Conservation (phyloP, 2,797 vertebrate species). For the Thamnophis elegans region DNA sequence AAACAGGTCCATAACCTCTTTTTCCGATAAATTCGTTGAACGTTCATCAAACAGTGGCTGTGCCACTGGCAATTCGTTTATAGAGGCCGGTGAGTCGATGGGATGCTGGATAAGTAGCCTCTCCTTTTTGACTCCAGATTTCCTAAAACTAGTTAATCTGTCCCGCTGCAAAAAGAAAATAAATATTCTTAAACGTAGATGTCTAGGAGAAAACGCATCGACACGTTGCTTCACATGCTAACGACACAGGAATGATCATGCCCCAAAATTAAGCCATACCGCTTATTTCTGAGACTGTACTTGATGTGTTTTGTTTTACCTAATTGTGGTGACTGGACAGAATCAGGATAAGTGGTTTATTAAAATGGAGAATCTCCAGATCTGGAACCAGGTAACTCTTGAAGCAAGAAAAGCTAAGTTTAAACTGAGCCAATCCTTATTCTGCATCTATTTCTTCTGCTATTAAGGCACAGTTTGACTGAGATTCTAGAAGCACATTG, state of each 20-base stretch:
- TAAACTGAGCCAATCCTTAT: not conserved
- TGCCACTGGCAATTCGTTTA: constrained; percentile 84
- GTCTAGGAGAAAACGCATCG: not conserved
- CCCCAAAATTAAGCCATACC: constrained; percentile 65
- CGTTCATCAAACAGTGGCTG: constrained; percentile 91
- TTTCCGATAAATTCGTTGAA: constrained; percentile 93
- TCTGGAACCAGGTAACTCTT: not conserved
- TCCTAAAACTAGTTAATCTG: constrained; percentile 94
- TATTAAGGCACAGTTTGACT: not conserved
- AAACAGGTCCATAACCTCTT: constrained; percentile 96
- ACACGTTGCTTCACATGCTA: constrained; percentile 16
- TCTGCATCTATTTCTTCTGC: not conserved
- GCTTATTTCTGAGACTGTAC: constrained; percentile 57
- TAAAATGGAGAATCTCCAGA: not conserved
- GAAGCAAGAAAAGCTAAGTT: not conserved
- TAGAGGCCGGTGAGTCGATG: constrained; percentile 82
- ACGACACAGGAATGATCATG: constrained; percentile 5
- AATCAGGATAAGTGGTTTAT: not conserved
- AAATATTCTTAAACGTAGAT: constrained; percentile 37
- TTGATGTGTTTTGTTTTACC: constrained; percentile 4
- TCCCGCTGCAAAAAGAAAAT: constrained; percentile 83
- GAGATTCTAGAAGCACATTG: not conserved
- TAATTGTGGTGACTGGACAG: not conserved
- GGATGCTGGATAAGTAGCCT: constrained; percentile 94
- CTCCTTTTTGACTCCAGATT: constrained; percentile 87